Base-by-base conservation (phyloP, 1,140 invertebrate species). In the Apocrypta bakeri region DNA sequence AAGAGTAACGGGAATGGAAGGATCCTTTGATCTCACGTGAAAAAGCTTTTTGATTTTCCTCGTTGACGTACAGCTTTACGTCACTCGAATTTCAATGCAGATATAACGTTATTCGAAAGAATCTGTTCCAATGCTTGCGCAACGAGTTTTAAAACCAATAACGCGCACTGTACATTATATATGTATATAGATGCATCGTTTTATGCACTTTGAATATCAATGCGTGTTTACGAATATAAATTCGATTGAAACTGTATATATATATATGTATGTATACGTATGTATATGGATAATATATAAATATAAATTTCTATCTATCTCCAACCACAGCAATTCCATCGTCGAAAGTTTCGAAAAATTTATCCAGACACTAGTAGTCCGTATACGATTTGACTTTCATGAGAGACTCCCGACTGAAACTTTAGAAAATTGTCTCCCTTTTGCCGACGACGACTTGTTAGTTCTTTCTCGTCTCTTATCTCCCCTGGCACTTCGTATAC, bases 21-120 rank as follows among this genome's bases (percentile, higher is more conserved):
- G 31, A 56, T 42, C 63, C 63, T 77, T 77, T 77, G 75, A 77
- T 77, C 75, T 66, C 27, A n/a, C n/a, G 12, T 12, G 29, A 77
- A 24, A 42, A 24, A 77, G 63, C 75, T 77, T 77, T 77, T 77
- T 77, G 74, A 76, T 76, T 63, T 21, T 11, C 11, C 74, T 61
- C 56, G 25, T 17, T 21, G 72, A n/a, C 40, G 3, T 74, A 27
- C 37, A 42, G 48, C 48, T 61, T 31, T 75, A 75, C 48, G 74
- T n/a, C 56, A 56, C 63, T 25, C n/a, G 74, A 76, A 76, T 76
- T 25, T 64, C 31, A 76, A 76, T 76, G 48, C 61, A 40, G 24
- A 17, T n/a, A 27, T 3, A 76, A 24, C 33, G 31, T 25, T n/a
- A n/a, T n/a, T n/a, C 56, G 14, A 0, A 37, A 21, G 48, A 56